Evolutionary conservation across 92 coral and sea anemone species (phyloP), one percentile per base, ranked within the genome.

Genomic region (Bergia puertoricense): DNA sequence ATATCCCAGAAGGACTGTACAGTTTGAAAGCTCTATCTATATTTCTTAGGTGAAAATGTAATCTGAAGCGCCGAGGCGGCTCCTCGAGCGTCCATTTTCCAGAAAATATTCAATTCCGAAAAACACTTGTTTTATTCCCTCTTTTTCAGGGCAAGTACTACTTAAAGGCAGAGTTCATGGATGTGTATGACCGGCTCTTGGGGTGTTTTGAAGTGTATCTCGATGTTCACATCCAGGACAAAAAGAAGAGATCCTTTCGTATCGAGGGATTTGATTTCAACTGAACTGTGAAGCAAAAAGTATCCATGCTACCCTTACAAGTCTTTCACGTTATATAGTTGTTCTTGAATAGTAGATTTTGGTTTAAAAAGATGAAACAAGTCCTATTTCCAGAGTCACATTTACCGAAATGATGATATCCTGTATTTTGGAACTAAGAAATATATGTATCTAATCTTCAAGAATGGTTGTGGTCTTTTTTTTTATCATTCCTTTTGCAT

Each of bases 171-270:
- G 69, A 79, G 41, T 79, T 79, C 39, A 41, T 79, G 11, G 83
- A 79, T 46, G 69, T 38, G 69, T 50, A 30, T 9, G 68, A 79
- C 83, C 37, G 45, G 54, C 83, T 69, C 8, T 45, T 79, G 3
- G 83, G 83, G 2, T 79, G 83, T 48, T 22, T 78, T 6, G 81
- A 78, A 45, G 11, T 78, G 40, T 78, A 78, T 57, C 6, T 79
- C 4, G 69, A 79, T 18, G 69, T 62, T 20, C 69, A 62, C 69
- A 62, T 62, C 30, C 3, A 7, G 23, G 69, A 62, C 30, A 62
- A 62, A 62, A 16, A 62, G 69, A 2, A 62, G 30, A 13, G 69
- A 23, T 62, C 69, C 69, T 62, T 62, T 16, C 69, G 30, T 62
- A 62, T 62, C 69, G 7, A 62, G 8, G 69, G 69, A 23, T 62